Evolutionary conservation across 2,888 invertebrate species (phyloP), one percentile per base, ranked within the genome.

Genomic region (Plebejus anna): DNA sequence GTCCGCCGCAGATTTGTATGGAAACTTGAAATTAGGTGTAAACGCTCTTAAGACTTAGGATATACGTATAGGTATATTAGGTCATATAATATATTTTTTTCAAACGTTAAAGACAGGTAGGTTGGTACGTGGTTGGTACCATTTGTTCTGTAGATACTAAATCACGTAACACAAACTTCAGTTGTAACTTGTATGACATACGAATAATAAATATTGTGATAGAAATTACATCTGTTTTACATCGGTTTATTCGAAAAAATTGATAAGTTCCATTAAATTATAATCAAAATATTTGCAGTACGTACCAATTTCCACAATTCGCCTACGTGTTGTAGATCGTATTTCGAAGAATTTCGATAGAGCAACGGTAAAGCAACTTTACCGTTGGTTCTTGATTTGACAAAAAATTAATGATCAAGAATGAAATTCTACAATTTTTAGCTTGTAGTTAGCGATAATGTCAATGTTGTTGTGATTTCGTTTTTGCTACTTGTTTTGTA

Each of bases 311-410:
- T 47, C 0, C 47, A 59, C 28, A 28, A 61, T 61, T 61, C 61
- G 28, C 28, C 32, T 66, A 66, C 66, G 66, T 66, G 66, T 36
- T 32, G 32, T 32, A 66, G 66, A 66, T 66, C 32, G 7, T 32
- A 28, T 28, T 66, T 32, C 28, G 32, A 32, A 32, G 32, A 32
- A 66, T 66, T 66, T 66, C 32, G 66, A 36, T 66, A 66, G 32
- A 36, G 22, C 13, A 66, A 66, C 66, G 32, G 66, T 66, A 36
- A 66, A 66, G 32, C 13, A 13, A 66, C 5, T 16, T 66, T 66
- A 66, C 66, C 66, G 66, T 66, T 66, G 5, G 32, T 66, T 66
- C 36, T 16, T 66, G 66, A 66, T 66, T 66, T 66, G 66, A 66
- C 66, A 66, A 66, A 66, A 66, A 66, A 66, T 32, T 61, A 36